A percentile compares a stretch with the other conserved stretches of the same genome.
Conservation (phyloP, 2,888 invertebrate genomes). For the Andrena flavipes region DNA sequence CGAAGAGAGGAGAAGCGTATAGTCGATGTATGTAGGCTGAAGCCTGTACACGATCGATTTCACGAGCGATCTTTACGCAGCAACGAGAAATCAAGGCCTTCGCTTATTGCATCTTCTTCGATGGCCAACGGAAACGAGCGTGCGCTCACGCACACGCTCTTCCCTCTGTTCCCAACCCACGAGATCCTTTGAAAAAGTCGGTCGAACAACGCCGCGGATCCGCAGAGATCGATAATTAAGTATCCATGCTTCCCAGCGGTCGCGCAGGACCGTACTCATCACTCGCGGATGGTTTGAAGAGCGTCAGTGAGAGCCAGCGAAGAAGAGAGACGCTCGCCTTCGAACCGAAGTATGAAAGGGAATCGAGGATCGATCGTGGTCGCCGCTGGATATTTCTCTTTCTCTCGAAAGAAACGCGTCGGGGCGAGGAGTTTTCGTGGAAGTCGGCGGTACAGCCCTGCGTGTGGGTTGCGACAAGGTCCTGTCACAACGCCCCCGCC, state of each 20-base stretch:
- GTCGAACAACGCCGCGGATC: constrained; percentile 30
- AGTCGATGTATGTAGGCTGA: constrained; percentile 63
- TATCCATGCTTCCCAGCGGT: constrained; percentile 28
- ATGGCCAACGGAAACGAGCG: constrained; percentile 50
- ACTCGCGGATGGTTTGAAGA: too few species aligned
- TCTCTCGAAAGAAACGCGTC: background rate
- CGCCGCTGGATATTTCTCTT: background rate
- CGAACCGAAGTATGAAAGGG: background rate
- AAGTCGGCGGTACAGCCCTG: constrained; percentile 75
- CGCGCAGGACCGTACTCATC: background rate
- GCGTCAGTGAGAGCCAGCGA: too few species aligned
- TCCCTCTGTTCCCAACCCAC: constrained; percentile 20
- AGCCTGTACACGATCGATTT: constrained; percentile 63
- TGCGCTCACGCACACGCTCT: constrained; percentile 8
- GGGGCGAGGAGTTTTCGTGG: constrained; percentile 51
- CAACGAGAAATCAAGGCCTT: constrained; percentile 70
- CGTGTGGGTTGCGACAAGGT: constrained; percentile 82
- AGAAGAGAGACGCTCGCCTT: background rate
- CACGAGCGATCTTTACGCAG: constrained; percentile 66
- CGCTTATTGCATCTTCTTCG: constrained; percentile 55
- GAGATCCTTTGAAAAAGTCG: constrained; percentile 48
- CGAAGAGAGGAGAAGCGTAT: constrained; percentile 34
- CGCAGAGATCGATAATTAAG: constrained; percentile 39
- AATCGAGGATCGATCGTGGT: background rate
- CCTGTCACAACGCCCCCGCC: constrained; percentile 81